phyloP scores from a whole-genome alignment of 1,140 invertebrate species.

The Pogonognathellus flavescens region DNA sequence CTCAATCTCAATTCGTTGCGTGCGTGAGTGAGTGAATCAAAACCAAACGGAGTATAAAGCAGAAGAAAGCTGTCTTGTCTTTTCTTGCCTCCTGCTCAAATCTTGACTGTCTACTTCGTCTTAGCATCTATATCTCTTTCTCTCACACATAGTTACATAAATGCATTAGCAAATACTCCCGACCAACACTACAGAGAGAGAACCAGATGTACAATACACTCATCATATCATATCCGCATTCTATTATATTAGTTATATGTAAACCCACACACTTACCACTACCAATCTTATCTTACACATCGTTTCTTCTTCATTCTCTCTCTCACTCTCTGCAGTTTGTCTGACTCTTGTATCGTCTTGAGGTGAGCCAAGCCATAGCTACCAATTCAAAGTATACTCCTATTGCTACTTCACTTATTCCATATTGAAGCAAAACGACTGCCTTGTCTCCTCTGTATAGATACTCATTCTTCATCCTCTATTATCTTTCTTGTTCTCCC shows the following conservation, averaged over 20 bases:
- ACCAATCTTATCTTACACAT: constrained; percentile 45
- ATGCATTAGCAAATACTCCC: constrained; percentile 9
- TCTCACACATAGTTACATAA: neutral
- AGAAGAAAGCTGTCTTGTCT: constrained; percentile 38
- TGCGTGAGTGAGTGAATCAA: constrained; percentile 27
- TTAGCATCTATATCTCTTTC: neutral
- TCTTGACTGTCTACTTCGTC: neutral
- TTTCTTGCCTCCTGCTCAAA: neutral
- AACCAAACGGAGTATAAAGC: constrained; percentile 24
- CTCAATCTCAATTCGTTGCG: constrained; percentile 40
- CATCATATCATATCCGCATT: constrained; percentile 46
- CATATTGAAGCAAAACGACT: neutral
- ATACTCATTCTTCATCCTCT: neutral
- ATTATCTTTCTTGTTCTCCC: neutral
- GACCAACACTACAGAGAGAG: neutral
- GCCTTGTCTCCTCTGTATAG: neutral
- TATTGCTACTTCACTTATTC: no score
- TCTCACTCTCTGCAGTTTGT: neutral
- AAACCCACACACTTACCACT: constrained; percentile 38
- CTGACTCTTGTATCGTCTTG: neutral
- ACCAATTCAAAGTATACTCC: no score
- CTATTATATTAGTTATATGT: constrained; percentile 25
- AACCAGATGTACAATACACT: neutral
- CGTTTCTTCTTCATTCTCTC: constrained; percentile 2
- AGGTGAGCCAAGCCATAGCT: neutral